Conservation (phyloP, 2,888 invertebrate species). For the Rotaria sp. region DNA sequence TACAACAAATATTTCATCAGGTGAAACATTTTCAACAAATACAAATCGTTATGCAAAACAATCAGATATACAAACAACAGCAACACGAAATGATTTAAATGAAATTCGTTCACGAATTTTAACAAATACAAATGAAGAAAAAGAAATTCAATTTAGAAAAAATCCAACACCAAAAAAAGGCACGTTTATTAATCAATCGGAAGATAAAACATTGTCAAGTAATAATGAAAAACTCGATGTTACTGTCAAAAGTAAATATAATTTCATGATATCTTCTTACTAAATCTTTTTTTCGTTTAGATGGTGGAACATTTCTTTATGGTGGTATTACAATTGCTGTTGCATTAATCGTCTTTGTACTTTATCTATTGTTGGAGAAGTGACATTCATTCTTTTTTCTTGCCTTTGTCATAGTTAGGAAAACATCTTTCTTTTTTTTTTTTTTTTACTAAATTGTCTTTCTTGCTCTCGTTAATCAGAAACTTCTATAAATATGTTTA, state of each 20-base stretch:
- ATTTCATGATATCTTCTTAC: neutral
- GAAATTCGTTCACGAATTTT: neutral
- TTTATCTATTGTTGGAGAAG: neutral
- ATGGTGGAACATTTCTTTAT: neutral
- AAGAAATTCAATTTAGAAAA: neutral
- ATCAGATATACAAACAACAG: neutral
- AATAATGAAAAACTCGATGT: neutral
- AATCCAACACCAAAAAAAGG: neutral
- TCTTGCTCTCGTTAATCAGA: neutral
- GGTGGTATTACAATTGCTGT: neutral
- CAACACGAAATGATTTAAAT: neutral
- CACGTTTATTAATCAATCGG: neutral
- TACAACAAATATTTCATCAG: neutral
- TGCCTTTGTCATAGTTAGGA: neutral
- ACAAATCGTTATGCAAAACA: neutral
- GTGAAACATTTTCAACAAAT: neutral
- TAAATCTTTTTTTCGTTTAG: neutral
- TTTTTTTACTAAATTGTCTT: neutral
- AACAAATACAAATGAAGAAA: neutral
- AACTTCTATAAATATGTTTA: neutral
- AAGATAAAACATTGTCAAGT: neutral
- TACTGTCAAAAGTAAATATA: neutral
- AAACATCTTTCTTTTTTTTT: neutral
- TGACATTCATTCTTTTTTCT: neutral
- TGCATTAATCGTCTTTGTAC: neutral